A percentile compares a stretch with the other conserved stretches of the same genome.
These are phyloP conservation scores for Hiodon tergisus DNA, from an alignment of 2,113 vertebrate species.

Conservation along the genomic window DNA sequence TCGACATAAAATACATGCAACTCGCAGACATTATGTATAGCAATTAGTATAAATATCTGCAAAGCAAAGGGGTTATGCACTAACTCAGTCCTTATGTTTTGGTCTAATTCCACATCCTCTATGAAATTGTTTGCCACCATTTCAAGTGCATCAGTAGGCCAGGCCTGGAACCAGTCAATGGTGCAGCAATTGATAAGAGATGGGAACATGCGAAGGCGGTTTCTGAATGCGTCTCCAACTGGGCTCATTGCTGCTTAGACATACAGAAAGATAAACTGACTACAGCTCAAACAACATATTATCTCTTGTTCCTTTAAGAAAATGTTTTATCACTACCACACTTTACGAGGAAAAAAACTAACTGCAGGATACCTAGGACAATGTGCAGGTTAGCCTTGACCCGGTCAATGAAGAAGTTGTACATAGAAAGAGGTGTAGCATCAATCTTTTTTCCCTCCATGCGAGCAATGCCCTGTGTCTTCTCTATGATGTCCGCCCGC, in stretches of 20 bases:
- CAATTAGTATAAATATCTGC: not conserved
- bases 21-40: not conserved
- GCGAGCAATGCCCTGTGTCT: slow-evolving; percentile 72
- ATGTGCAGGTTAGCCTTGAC: slow-evolving; percentile 87
- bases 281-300: not conserved
- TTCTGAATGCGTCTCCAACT: slow-evolving; percentile 86
- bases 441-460: slow-evolving; percentile 73
- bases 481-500: slow-evolving; percentile 80
- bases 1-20: not conserved
- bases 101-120: slow-evolving; percentile 78
- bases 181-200: slow-evolving; percentile 93
- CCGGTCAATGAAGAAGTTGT: slow-evolving; percentile 81
- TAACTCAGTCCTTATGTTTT: slow-evolving; percentile 68
- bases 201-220: slow-evolving; percentile 86
- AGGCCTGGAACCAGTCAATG: slow-evolving; percentile 90
- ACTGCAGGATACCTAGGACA: slow-evolving; percentile 57
- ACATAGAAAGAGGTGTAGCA: slow-evolving; percentile 76
- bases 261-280: not conserved
- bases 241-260: slow-evolving; percentile 80
- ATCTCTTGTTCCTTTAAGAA: not conserved
- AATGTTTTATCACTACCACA: not conserved
- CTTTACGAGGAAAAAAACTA: not conserved
- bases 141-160: slow-evolving; percentile 87
- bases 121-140: slow-evolving; percentile 89
- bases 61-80: slow-evolving; percentile 27